phyloP scores from a whole-genome alignment of 1,140 invertebrate species.

The Temnothorax curvispinosus region DNA sequence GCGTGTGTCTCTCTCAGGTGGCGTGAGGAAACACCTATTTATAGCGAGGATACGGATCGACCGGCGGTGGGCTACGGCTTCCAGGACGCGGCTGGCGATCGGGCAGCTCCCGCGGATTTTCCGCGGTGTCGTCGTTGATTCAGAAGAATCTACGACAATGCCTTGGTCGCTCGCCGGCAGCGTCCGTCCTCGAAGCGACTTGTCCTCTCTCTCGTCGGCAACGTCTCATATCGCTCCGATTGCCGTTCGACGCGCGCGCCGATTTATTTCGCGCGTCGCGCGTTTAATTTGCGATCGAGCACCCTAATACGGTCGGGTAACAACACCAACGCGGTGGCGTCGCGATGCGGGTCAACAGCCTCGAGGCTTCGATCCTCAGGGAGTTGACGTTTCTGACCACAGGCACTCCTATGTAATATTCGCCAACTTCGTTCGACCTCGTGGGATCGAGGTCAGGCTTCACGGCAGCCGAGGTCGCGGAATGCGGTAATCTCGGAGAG shows the following conservation, averaged over 20 bases:
- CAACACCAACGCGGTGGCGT: conserved; percentile 8
- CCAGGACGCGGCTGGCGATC: conserved; percentile 35
- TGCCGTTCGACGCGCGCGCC: not conserved
- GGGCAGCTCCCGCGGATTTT: conserved; percentile 23
- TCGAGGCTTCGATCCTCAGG: conserved; percentile 18
- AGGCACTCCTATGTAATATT: conserved; percentile 30
- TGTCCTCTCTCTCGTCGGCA: not conserved
- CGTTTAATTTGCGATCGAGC: not conserved
- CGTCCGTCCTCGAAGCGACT: not conserved
- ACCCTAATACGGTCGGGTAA: not conserved
- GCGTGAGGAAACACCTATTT: conserved; percentile 69
- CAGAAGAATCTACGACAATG: conserved; percentile 26
- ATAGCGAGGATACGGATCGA: conserved; percentile 50
- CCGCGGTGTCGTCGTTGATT: conserved; percentile 18
- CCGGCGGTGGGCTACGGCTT: conserved; percentile 30
- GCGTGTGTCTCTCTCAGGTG: conserved; percentile 34
- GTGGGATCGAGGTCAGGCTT: conserved; percentile 61
- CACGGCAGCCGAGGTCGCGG: conserved; percentile 20
- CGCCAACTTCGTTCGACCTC: conserved; percentile 40
- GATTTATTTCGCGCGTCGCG: not conserved
- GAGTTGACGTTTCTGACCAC: conserved; percentile 7
- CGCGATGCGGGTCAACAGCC: conserved; percentile 34
- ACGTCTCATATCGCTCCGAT: conserved; percentile 20
- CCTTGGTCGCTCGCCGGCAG: not conserved
- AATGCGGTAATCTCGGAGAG: conserved; percentile 45